Percentiles rank a stretch among this genome's conserved stretches.
phyloP scores from a whole-genome alignment of 2,888 invertebrate species.

The Polydrusus pterygomalis region DNA sequence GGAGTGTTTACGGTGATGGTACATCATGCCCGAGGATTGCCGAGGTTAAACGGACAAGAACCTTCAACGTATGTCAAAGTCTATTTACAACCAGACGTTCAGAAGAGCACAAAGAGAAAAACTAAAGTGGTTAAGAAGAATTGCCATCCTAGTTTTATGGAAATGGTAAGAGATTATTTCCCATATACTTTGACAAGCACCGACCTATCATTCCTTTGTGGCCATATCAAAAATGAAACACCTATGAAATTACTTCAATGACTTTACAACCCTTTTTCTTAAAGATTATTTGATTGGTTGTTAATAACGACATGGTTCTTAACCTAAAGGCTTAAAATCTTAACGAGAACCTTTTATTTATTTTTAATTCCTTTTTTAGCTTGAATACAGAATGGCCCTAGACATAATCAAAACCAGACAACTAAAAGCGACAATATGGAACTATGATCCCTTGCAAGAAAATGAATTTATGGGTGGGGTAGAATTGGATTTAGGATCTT shows the following conservation, averaged over 20 bases:
- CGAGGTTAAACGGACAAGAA: slow-evolving; percentile 86
- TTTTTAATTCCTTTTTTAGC: slow-evolving; percentile 74
- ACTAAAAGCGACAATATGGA: slow-evolving; percentile 96
- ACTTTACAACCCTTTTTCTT: no score
- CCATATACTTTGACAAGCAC: no score
- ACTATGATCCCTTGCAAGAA: slow-evolving; percentile 94
- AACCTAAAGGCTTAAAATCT: neutral
- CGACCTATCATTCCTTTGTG: no score
- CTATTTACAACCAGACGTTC: slow-evolving; percentile 93
- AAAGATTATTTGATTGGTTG: no score
- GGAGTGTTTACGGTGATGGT: slow-evolving; percentile 88
- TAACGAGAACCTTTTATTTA: no score
- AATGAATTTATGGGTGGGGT: slow-evolving; percentile 97
- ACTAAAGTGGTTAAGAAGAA: slow-evolving; percentile 94
- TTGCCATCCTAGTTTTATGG: slow-evolving; percentile 98
- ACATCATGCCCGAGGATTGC: slow-evolving; percentile 92
- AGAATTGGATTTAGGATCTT: slow-evolving; percentile 82
- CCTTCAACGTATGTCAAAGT: slow-evolving; percentile 94
- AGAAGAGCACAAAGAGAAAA: slow-evolving; percentile 95
- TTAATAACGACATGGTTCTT: neutral
- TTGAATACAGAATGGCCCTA: slow-evolving; percentile 90
- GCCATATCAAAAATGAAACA: no score
- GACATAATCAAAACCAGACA: slow-evolving; percentile 84
- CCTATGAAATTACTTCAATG: no score
- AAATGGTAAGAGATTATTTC: slow-evolving; percentile 81